These are phyloP conservation scores for Pseudocheirus occidentalis DNA, from an alignment of 2,797 vertebrate genomes.

Conservation along the genomic window DNA sequence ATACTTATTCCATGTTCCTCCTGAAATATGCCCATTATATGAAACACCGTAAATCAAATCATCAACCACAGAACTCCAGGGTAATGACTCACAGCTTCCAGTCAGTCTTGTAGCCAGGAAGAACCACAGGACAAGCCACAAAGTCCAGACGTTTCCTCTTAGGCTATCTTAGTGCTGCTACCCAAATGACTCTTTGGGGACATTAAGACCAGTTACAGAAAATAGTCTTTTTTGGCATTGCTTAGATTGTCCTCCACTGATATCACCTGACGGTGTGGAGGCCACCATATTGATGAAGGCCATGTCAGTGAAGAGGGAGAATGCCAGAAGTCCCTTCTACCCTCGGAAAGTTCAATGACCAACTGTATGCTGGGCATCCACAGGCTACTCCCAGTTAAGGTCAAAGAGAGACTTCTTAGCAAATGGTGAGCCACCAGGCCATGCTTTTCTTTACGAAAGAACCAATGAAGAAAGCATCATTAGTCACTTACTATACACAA, in stretches of 20 bases:
- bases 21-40: not conserved
- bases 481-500: rapidly evolving
- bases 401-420: not conserved
- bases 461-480: not conserved
- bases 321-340: not conserved
- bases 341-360: not conserved
- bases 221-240: not conserved
- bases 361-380: not conserved
- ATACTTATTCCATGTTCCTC: not conserved
- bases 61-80: not conserved
- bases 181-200: not conserved
- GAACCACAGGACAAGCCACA: not conserved
- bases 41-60: not conserved
- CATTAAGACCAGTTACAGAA: not conserved
- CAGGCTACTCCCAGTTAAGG: not conserved
- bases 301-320: not conserved
- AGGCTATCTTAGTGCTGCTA: not conserved
- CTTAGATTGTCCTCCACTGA: not conserved
- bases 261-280: not conserved
- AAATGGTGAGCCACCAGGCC: not conserved
- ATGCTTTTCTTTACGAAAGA: not conserved
- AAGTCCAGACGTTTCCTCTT: not conserved
- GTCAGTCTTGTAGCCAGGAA: not conserved
- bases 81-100: not conserved
- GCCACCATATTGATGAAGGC: not conserved